phyloP scores from a whole-genome alignment of 1,140 invertebrate species.

The Neodiprion virginianus region DNA sequence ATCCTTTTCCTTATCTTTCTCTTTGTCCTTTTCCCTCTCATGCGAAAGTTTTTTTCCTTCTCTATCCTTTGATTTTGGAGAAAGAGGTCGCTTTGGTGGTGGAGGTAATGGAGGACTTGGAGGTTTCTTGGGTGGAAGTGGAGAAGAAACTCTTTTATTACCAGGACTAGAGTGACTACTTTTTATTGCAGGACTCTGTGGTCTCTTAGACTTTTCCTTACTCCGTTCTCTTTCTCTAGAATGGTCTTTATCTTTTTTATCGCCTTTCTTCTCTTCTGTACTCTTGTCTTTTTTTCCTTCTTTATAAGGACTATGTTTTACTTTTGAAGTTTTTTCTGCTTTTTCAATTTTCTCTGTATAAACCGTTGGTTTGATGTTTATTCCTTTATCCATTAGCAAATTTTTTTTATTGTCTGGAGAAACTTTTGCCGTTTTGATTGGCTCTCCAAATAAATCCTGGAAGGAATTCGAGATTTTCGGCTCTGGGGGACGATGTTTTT shows the following conservation, averaged over 20 bases:
- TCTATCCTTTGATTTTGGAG: constrained; percentile 60
- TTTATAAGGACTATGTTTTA: constrained; percentile 64
- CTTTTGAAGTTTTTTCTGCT: constrained; percentile 69
- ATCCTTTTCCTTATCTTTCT: constrained; percentile 48
- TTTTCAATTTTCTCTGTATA: constrained; percentile 64
- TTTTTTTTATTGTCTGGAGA: constrained; percentile 68
- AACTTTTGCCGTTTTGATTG: constrained; percentile 73
- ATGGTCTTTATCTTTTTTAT: constrained; percentile 69
- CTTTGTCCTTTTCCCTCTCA: constrained; percentile 56
- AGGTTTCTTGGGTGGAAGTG: constrained; percentile 43
- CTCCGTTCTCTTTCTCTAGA: constrained; percentile 70
- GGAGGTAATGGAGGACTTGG: constrained; percentile 53
- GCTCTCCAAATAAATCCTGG: constrained; percentile 79
- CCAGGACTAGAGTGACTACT: constrained; percentile 45
- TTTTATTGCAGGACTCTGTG: constrained; percentile 62
- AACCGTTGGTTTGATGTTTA: constrained; percentile 35
- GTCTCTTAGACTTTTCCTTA: constrained; percentile 71
- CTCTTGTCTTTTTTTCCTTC: constrained; percentile 65
- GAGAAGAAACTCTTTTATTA: constrained; percentile 43
- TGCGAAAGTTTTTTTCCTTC: constrained; percentile 56
- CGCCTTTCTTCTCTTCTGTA: constrained; percentile 66
- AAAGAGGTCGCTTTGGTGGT: constrained; percentile 52
- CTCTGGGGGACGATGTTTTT: constrained; percentile 69
- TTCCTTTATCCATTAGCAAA: constrained; percentile 54
- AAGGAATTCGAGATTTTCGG: constrained; percentile 72